Evolutionary conservation across 2,113 vertebrate genomes (phyloP).

Genomic region (Ictidomys tridecemlineatus): DNA sequence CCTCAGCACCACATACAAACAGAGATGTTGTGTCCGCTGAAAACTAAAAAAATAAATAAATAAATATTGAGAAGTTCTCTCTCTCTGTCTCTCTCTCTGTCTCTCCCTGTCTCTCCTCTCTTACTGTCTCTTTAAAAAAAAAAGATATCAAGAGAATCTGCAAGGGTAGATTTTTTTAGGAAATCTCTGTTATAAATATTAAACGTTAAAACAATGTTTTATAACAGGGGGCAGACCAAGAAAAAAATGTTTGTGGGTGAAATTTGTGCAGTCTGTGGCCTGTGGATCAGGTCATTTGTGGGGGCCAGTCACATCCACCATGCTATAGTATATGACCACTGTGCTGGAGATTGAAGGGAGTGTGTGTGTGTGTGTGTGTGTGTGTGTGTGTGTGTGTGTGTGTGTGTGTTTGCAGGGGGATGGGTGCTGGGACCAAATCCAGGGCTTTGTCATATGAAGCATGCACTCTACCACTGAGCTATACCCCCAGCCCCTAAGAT

Average conservation of each 20-base stretch:
- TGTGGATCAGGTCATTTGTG: not conserved
- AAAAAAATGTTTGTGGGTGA: not conserved
- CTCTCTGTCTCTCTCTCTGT: no score
- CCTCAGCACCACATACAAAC: no score
- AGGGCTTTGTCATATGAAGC: not conserved
- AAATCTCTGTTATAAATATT: not conserved
- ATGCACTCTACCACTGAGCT: not conserved
- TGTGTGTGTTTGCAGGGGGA: no score
- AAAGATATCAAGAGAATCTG: not conserved
- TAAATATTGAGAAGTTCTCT: no score
- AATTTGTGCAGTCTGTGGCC: not conserved
- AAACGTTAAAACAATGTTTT: not conserved
- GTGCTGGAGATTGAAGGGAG: not conserved
- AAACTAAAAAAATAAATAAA: no score
- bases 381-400: no score
- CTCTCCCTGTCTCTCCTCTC: no score
- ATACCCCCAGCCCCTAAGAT: not conserved
- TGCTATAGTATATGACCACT: fast-evolving
- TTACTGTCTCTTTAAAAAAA: no score
- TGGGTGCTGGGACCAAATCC: not conserved
- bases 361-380: not conserved
- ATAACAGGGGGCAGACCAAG: not conserved
- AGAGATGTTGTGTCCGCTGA: no score
- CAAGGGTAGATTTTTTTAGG: not conserved
- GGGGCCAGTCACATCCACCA: not conserved